Percentiles rank a stretch among this genome's conserved stretches.
Evolutionary conservation across 2,113 vertebrate genomes (phyloP).

Genomic region (Pitta sordida): DNA sequence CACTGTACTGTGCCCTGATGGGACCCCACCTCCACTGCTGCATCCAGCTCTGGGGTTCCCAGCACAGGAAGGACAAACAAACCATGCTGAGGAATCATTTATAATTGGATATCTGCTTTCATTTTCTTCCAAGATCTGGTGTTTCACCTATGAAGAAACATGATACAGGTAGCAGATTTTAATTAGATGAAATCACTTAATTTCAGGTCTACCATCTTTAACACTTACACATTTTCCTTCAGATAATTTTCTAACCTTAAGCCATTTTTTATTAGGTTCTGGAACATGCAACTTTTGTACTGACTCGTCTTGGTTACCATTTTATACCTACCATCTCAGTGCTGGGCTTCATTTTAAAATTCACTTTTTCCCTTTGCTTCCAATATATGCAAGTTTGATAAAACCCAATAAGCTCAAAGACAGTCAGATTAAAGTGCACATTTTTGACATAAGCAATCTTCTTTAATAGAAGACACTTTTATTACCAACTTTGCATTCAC

Average conservation of each 20-base stretch:
- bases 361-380: background rate
- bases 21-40: background rate
- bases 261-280: background rate
- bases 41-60: background rate
- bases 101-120: background rate
- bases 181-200: background rate
- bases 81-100: background rate
- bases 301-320: background rate
- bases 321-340: background rate
- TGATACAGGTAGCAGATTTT: background rate
- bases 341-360: background rate
- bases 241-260: background rate
- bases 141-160: background rate
- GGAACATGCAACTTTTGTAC: background rate
- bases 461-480: conserved; percentile 17
- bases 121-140: background rate
- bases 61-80: background rate
- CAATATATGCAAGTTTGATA: conserved; percentile 24
- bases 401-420: conserved; percentile 34
- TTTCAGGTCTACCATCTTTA: background rate
- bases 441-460: conserved; percentile 41
- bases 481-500: conserved; percentile 25
- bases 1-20: background rate
- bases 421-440: conserved; percentile 8
- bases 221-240: background rate